Conservation (phyloP, 92 coral and sea anemone species). For the Zoanthus sansibaricus region DNA sequence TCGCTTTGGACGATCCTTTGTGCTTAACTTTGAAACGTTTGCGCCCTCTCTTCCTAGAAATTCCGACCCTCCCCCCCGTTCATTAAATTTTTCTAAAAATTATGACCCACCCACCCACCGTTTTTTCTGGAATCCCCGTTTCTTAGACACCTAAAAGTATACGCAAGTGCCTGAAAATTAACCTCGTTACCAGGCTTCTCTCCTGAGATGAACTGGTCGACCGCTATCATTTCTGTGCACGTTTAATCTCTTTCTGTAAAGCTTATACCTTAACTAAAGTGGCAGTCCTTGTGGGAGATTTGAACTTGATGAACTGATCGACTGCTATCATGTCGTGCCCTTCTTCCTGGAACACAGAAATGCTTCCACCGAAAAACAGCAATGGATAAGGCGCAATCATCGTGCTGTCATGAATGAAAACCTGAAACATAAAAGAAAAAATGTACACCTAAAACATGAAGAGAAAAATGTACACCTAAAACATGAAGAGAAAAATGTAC, state of each 20-base stretch:
- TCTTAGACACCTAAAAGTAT: no score
- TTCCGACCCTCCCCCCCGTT: no score
- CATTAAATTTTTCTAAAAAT: no score
- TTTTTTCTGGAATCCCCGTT: no score
- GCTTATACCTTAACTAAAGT: constrained; percentile 83
- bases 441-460: not conserved
- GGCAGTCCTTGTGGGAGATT: constrained; percentile 89
- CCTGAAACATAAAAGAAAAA: constrained; percentile 41
- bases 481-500: not conserved
- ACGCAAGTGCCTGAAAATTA: no score
- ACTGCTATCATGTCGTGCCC: constrained; percentile 88
- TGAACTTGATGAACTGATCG: constrained; percentile 90
- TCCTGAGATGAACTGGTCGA: no score
- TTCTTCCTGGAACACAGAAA: constrained; percentile 82
- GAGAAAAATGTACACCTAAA: not conserved
- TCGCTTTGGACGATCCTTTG: no score
- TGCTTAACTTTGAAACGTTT: no score
- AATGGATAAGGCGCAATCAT: constrained; percentile 93
- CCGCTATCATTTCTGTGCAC: no score
- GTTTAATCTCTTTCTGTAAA: not conserved
- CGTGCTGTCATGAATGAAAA: constrained; percentile 91
- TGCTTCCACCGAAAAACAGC: constrained; percentile 96
- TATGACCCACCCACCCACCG: no score
- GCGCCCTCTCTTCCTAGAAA: no score
- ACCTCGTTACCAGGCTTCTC: no score